Conservation (phyloP, 1,140 invertebrate species). For the Heliothis virescens region DNA sequence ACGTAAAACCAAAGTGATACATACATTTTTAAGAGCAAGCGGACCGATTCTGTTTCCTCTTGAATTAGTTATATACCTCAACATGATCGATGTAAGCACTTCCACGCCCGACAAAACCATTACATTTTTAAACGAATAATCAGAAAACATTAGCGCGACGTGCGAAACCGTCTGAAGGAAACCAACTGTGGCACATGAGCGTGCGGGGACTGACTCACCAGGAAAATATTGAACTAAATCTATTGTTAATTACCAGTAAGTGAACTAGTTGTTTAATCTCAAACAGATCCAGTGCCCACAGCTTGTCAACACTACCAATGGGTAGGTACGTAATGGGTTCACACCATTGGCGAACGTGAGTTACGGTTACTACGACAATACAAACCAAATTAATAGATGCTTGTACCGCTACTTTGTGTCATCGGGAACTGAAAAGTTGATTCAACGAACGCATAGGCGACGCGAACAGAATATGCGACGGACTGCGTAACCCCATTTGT, state of each 20-base stretch:
- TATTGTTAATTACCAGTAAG: constrained; percentile 74
- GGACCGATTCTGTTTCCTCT: constrained; percentile 71
- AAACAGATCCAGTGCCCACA: constrained; percentile 60
- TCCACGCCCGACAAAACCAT: constrained; percentile 55
- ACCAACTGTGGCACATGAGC: constrained; percentile 31
- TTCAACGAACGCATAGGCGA: background rate
- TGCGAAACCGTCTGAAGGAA: constrained; percentile 22
- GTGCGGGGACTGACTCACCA: constrained; percentile 68
- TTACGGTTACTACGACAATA: constrained; percentile 3
- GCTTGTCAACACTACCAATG: constrained; percentile 65
- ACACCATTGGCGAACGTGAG: constrained; percentile 63
- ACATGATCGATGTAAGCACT: constrained; percentile 58
- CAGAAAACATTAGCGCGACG: constrained; percentile 22
- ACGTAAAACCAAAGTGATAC: constrained; percentile 62
- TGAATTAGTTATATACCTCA: constrained; percentile 68
- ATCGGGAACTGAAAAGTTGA: background rate
- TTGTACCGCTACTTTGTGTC: background rate
- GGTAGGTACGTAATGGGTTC: constrained; percentile 70
- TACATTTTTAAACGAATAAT: constrained; percentile 47
- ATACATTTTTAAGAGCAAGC: constrained; percentile 62
- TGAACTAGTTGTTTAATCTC: constrained; percentile 71
- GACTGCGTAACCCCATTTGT: constrained; percentile 17
- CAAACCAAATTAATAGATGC: background rate
- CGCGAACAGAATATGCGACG: constrained; percentile 14
- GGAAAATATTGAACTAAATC: constrained; percentile 77